phyloP scores from a whole-genome alignment of 2,113 vertebrate genomes.

The Micromys minutus region DNA sequence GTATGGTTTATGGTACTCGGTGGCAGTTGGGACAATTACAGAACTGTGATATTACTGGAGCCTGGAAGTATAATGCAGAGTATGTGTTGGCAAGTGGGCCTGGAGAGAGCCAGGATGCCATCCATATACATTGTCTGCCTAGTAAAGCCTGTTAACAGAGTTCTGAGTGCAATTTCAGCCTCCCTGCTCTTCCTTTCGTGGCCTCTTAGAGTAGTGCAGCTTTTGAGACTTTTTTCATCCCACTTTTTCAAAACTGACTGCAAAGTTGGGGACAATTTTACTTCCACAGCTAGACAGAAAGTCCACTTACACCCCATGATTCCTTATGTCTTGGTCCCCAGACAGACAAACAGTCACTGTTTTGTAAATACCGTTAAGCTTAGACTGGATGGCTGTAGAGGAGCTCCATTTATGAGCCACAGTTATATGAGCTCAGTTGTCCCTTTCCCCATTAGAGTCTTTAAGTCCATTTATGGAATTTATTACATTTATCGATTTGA shows the following conservation, averaged over 20 bases:
- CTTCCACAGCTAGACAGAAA: constrained; percentile 32
- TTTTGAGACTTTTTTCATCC: not conserved
- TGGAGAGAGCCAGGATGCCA: not conserved
- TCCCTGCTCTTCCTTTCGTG: not conserved
- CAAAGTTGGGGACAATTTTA: not conserved
- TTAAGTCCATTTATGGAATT: not conserved
- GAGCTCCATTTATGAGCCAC: not conserved
- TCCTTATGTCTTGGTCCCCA: not conserved
- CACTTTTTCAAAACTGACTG: constrained; percentile 27
- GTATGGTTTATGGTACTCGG: not conserved
- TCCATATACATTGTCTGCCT: not conserved
- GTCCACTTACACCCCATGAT: not conserved
- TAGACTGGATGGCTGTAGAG: not conserved
- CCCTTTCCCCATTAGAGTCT: not conserved
- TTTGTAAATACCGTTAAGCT: constrained; percentile 12
- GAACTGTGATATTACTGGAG: not conserved
- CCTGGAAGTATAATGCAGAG: not conserved
- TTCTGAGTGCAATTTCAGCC: not conserved
- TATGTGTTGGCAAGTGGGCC: not conserved
- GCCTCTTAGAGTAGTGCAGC: not conserved
- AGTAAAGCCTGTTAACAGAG: not conserved
- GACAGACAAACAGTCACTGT: not conserved
- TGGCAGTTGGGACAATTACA: not conserved
- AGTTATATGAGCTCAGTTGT: not conserved
- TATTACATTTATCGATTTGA: not conserved